These are phyloP conservation scores for Harmothoe impar DNA, from an alignment of 2,888 invertebrate genomes.

Conservation along the genomic window DNA sequence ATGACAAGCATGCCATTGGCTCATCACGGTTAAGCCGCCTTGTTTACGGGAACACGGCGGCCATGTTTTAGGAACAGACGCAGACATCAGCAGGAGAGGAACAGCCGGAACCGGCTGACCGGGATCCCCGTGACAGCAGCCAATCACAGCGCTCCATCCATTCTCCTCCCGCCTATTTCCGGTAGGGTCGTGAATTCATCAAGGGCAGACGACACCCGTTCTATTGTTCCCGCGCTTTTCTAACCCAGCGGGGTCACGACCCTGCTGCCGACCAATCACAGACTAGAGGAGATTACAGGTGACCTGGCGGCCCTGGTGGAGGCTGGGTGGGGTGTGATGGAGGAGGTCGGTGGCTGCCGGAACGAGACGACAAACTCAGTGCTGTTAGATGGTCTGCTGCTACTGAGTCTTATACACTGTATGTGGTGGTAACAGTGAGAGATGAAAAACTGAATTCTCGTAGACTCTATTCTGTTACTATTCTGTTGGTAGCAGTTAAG, in stretches of 20 bases:
- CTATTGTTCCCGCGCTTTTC: conserved; percentile 18
- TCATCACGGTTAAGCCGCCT: too few species aligned
- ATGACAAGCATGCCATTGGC: too few species aligned
- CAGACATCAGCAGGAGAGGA: background rate
- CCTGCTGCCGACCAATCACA: conserved; percentile 8
- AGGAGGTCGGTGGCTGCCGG: background rate
- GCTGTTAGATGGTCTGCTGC: too few species aligned
- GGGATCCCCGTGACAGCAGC: conserved; percentile 1
- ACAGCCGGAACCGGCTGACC: background rate
- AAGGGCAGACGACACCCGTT: background rate
- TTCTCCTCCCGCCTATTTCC: background rate
- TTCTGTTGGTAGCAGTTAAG: too few species aligned
- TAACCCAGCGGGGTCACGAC: background rate
- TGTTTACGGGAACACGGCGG: too few species aligned
- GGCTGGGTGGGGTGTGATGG: background rate
- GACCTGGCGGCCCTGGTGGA: conserved; percentile 10
- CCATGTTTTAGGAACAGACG: background rate
- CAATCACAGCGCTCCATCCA: conserved; percentile 17
- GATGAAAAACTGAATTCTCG: too few species aligned
- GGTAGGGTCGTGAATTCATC: background rate
- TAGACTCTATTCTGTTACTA: too few species aligned
- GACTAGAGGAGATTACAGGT: conserved; percentile 23
- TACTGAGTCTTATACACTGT: too few species aligned
- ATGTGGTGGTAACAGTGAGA: too few species aligned
- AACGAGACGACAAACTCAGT: background rate